These are phyloP conservation scores for Pocillopora meandrina DNA, from an alignment of 92 coral and sea anemone species.

Conservation along the genomic window DNA sequence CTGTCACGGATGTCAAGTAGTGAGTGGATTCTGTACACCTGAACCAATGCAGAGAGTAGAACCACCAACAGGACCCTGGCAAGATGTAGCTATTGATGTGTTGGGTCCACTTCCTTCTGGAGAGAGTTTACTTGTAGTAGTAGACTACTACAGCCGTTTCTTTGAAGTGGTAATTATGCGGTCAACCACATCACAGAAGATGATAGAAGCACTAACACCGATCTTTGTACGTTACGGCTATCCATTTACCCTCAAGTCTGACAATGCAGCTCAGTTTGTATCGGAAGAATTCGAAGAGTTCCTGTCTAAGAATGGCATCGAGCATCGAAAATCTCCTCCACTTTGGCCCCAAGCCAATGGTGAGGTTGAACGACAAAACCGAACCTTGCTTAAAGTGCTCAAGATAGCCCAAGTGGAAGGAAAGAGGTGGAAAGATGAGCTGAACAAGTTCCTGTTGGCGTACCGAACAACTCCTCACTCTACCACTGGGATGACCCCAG, in stretches of 20 bases:
- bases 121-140: not conserved
- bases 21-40: constrained; percentile 22
- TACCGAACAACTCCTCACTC: constrained; percentile 48
- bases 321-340: constrained; percentile 45
- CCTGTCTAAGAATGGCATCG: constrained; percentile 10
- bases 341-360: constrained; percentile 54
- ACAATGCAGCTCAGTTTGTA: constrained; percentile 39
- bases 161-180: not conserved
- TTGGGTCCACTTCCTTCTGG: not conserved
- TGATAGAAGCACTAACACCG: not conserved
- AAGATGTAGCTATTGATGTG: not conserved
- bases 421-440: constrained; percentile 34
- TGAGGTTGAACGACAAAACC: constrained; percentile 39
- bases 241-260: constrained; percentile 26
- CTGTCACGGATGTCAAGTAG: constrained; percentile 51
- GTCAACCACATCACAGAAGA: constrained; percentile 15
- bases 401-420: constrained; percentile 42
- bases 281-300: constrained; percentile 12
- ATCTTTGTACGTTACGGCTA: constrained; percentile 1
- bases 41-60: constrained; percentile 41
- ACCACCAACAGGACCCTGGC: constrained; percentile 5
- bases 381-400: constrained; percentile 34
- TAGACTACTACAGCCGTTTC: too few relatives aligned
- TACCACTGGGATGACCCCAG: constrained; percentile 49
- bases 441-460: constrained; percentile 54